These are phyloP conservation scores for Cephus pygmeus DNA, from an alignment of 2,888 invertebrate species.

Conservation along the genomic window DNA sequence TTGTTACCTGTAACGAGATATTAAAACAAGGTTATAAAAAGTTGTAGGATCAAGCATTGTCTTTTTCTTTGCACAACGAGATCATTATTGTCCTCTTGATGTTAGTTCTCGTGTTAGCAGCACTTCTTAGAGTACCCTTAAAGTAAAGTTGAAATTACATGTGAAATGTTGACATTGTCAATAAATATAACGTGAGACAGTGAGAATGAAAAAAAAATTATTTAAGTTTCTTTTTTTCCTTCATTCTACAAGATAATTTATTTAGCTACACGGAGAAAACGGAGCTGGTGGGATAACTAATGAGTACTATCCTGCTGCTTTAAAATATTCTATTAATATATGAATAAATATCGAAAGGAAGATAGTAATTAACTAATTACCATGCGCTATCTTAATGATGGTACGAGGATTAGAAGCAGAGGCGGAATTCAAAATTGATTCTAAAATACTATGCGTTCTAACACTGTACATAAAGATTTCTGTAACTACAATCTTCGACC, in stretches of 20 bases:
- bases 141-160: neutral
- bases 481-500: no score
- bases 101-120: neutral
- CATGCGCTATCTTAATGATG: no score
- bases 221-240: neutral
- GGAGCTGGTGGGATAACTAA: no score
- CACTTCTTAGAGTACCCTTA: neutral
- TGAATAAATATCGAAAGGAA: no score
- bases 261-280: neutral
- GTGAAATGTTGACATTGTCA: neutral
- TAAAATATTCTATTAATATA: no score
- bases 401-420: no score
- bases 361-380: no score
- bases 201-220: neutral
- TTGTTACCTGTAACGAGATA: conserved; percentile 49
- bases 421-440: no score
- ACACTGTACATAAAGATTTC: no score
- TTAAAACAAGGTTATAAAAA: neutral
- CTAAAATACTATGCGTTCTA: no score
- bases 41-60: neutral
- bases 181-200: neutral
- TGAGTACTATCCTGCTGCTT: no score
- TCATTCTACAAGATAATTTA: neutral
- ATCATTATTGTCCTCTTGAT: neutral
- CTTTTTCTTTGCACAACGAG: neutral